Evolutionary conservation across 1,140 invertebrate species (phyloP).

Genomic region (Drosophila ohnishii): DNA sequence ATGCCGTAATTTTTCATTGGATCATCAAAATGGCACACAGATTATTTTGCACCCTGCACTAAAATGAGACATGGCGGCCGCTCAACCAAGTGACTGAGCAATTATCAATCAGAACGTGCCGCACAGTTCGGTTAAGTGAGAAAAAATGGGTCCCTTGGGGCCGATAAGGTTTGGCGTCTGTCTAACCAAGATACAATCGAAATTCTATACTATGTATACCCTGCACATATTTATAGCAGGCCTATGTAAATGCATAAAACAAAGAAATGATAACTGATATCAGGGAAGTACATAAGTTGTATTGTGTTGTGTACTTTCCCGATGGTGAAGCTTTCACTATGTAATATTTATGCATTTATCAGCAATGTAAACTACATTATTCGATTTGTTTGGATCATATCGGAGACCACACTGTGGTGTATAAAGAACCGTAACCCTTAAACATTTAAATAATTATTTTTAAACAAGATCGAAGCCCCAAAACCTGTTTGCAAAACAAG

Average conservation of each 20-base stretch:
- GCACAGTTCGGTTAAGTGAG: not conserved
- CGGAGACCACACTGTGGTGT: not conserved
- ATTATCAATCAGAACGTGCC: slow-evolving; percentile 40
- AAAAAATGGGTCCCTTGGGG: slow-evolving; percentile 8
- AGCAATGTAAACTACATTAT: slow-evolving; percentile 1
- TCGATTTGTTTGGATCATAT: slow-evolving; percentile 1
- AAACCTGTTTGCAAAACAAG: slow-evolving; percentile 40
- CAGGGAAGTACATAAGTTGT: not conserved
- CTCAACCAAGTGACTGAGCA: slow-evolving; percentile 5
- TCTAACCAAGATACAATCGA: slow-evolving; percentile 2
- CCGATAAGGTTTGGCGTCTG: slow-evolving; percentile 17
- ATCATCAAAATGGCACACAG: slow-evolving; percentile 43
- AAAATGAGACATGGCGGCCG: slow-evolving; percentile 16
- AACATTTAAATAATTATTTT: slow-evolving; percentile 19
- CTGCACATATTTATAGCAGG: not conserved
- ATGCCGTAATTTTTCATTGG: slow-evolving; percentile 17
- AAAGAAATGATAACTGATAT: slow-evolving; percentile 8
- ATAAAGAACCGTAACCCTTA: slow-evolving; percentile 22
- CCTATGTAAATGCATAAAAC: not conserved
- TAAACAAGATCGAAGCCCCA: slow-evolving; percentile 27
- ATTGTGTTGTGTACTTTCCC: slow-evolving; percentile 3
- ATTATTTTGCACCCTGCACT: slow-evolving; percentile 72
- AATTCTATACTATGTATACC: not conserved
- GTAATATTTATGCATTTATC: not conserved
- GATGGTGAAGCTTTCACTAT: no score